Base-by-base conservation (phyloP, 2,113 vertebrate genomes). In the Eulemur rufifrons region DNA sequence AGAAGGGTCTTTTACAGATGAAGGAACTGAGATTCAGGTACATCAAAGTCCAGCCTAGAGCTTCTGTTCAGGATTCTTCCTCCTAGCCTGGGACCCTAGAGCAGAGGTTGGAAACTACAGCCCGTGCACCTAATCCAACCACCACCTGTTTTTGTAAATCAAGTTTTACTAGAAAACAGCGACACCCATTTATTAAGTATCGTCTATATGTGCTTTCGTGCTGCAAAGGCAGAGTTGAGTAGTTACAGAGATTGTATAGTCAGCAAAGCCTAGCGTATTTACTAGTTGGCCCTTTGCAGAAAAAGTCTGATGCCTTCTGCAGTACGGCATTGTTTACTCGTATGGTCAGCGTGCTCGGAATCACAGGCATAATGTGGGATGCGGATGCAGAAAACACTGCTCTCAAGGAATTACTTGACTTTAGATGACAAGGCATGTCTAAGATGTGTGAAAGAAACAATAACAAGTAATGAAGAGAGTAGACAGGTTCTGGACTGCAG, bases 291-390 rank as follows among this genome's bases (percentile, higher is more conserved):
- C 47, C 64, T 50, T 8, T 66, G 42, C 34, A 47, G 54, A 23
- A 68, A 25, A 42, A 20, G 1, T 18, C 7, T 1, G 15, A 13
- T 17, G 1, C 3, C 59, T 50, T 1, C 42, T 34, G 37, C 21
- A 2, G 34, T 32, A 3, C 3, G 1, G 42, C 39, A 18, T 13
- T 4, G 3, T 14, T 17, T 29, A 3, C 25, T 4, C 9, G 0
- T 15, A 3, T n/a, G 74, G 32, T 66, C 45, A 7, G 27, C 6
- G 1, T 21, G n/a, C 56, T 32, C 21, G 50, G n/a, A 85, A 8
- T 45, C 29, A 3, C 3, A 21, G 68, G 47, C 61, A 5, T 23
- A 0, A 17, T 2, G 2, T 13, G 50, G 76, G 50, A 20, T 37
- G 25, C 1, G 1, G 17, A 27, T 2, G 5, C 6, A 39, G 64